phyloP scores from a whole-genome alignment of 2,888 invertebrate genomes.

The Synergus itoensis region DNA sequence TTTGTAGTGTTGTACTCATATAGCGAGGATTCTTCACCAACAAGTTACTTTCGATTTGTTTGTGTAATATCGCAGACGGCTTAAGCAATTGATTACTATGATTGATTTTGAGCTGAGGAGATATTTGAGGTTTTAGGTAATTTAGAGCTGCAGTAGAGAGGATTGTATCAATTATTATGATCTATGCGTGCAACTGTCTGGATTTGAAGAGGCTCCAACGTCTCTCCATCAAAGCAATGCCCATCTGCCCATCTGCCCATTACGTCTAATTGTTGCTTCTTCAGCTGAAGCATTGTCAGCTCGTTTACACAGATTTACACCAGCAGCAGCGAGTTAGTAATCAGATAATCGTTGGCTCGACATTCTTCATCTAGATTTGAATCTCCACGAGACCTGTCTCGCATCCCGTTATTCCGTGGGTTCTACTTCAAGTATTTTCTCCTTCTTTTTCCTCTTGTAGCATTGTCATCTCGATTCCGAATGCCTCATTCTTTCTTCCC shows the following conservation, averaged over 20 bases:
- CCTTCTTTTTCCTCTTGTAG: constrained; percentile 54
- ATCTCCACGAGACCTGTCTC: constrained; percentile 60
- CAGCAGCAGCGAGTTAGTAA: constrained; percentile 55
- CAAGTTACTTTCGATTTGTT: too few species aligned
- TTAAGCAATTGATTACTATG: too few species aligned
- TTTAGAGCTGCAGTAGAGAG: neutral
- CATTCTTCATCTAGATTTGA: constrained; percentile 63
- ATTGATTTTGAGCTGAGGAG: neutral
- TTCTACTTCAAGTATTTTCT: constrained; percentile 55
- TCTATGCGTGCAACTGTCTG: neutral
- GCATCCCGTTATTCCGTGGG: constrained; percentile 59
- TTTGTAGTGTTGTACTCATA: too few species aligned
- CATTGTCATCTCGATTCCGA: constrained; percentile 47
- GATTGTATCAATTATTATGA: neutral
- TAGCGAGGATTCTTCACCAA: too few species aligned
- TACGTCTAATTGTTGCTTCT: constrained; percentile 43
- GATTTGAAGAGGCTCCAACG: neutral
- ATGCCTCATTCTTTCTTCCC: neutral
- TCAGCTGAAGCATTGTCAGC: constrained; percentile 52
- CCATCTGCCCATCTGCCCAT: neutral
- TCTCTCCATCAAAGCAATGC: neutral
- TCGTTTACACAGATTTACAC: constrained; percentile 57
- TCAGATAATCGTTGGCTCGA: constrained; percentile 56
- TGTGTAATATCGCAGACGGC: too few species aligned
- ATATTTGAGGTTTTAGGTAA: neutral